Base-by-base conservation (phyloP, 1,140 invertebrate genomes). In the Vanessa tameamea region DNA sequence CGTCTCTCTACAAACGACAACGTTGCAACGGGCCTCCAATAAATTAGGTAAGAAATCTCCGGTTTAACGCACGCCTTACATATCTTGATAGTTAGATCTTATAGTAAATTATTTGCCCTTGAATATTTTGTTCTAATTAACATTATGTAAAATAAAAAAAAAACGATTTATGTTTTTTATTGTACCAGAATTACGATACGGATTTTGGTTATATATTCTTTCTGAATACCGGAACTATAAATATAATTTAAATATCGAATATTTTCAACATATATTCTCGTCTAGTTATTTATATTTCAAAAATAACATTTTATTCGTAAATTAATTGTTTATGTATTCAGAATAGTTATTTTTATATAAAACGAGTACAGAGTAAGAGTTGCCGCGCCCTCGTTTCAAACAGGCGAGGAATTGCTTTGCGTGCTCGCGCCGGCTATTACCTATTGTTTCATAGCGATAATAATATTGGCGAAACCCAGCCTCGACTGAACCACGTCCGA, bases 361-460 rank as follows among this genome's bases (percentile, higher is more conserved):
- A 69, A 69, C 47, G 43, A 57, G 53, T 57, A 48, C 23, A n/a
- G 26, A 15, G 31, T 12, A 47, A 69, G 37, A 59, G 47, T 70
- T 76, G 69, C 73, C 47, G 61, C 72, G 77, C 51, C 71, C 68
- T 63, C 68, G 67, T 78, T 73, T 63, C 43, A 69, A 61, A 47
- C 47, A 69, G 57, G 57, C 47, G 67, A 73, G 73, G 74, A 79
- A 81, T 78, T 73, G 69, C 75, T 72, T 78, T 53, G 74, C 68
- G 72, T 70, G 70, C 66, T 65, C 68, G 59, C 63, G 43, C 23
- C 68, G 23, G 69, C 72, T 50, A 75, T 78, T 69, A 72, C 51
- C 76, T 82, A 85, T 87, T 87, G 82, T 87, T 87, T 85, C 84
- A 83, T 83, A 78, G 75, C 71, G 78, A 81, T 87, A 86, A 84